Evolutionary conservation across 2,113 vertebrate genomes (phyloP).

Genomic region (Antigone vipio): DNA sequence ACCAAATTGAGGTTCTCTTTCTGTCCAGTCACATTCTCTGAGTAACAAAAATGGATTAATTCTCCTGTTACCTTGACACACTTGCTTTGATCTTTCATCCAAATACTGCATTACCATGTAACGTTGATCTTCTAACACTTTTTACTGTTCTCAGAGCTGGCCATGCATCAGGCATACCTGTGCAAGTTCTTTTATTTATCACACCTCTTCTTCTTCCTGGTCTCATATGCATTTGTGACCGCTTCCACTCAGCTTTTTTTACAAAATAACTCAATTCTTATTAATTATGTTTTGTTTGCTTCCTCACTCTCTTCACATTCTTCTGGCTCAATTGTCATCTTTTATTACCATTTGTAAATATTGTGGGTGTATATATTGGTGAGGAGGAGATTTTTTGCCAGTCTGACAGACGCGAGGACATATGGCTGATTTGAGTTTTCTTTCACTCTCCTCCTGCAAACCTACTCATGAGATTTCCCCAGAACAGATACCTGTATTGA

Average conservation of each 20-base stretch:
- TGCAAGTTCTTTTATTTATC: neutral
- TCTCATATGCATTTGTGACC: neutral
- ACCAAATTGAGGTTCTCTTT: neutral
- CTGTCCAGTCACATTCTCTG: neutral
- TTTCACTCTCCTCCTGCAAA: neutral
- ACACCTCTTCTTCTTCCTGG: neutral
- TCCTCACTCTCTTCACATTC: neutral
- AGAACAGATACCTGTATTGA: neutral
- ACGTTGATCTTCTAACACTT: neutral
- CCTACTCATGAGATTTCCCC: neutral
- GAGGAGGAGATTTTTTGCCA: neutral
- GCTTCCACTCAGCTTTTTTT: neutral
- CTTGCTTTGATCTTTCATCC: neutral
- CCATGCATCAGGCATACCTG: neutral
- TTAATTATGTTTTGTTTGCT: neutral
- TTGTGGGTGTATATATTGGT: rapidly evolving
- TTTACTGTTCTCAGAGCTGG: neutral
- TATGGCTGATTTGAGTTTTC: neutral
- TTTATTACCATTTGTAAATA: neutral
- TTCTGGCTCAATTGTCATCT: neutral
- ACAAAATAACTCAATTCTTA: neutral
- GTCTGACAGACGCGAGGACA: neutral
- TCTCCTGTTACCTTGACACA: neutral
- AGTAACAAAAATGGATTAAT: neutral
- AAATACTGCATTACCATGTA: neutral